Base-by-base conservation (phyloP, 1,140 invertebrate genomes). In the Steinernema khuongi region DNA sequence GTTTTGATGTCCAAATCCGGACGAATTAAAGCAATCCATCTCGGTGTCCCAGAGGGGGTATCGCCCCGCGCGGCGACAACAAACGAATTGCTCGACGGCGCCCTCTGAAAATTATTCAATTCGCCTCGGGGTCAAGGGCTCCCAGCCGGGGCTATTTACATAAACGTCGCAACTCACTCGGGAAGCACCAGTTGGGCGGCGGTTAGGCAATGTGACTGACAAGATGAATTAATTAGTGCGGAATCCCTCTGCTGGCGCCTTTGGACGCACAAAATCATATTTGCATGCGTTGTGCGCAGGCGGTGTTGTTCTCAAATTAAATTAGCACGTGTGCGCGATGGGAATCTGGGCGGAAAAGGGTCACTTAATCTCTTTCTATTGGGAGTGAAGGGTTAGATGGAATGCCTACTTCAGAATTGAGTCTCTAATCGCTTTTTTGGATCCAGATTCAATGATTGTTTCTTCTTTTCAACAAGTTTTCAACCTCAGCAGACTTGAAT, bases 21-120 rank as follows among this genome's bases (percentile, higher is more conserved):
- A 22, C 50, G 50, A 60, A 60, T 60, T 60, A 60, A 60, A 60
- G 22, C 50, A 11, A 60, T 60, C 50, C 22, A 60, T 60, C 50
- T 60, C 50, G 50, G 50, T n/a, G 19, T 60, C 50, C 50, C 50
- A n/a, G 50, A 60, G 50, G 50, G 50, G 50, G 11, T 60, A 60
- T 60, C 50, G 50, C 22, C 7, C 14, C 11, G 50, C 50, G 50
- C 50, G 50, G 50, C 50, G 50, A 60, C 50, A 60, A 60, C 50
- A 60, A 60, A 60, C 50, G 50, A 60, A 17, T 60, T 26, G 11
- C 22, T 60, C 50, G 11, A 22, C 50, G 50, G 50, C 50, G 50
- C 11, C 19, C 26, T 60, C 50, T 60, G 50, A 60, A 60, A 60
- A 60, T 60, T 60, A 60, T 60, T 60, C 50, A 60, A 60, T 60